A percentile compares a stretch with the other conserved stretches of the same genome.
These are phyloP conservation scores for Paramormyrops kingsleyae DNA, from an alignment of 2,113 vertebrate genomes.

Conservation along the genomic window DNA sequence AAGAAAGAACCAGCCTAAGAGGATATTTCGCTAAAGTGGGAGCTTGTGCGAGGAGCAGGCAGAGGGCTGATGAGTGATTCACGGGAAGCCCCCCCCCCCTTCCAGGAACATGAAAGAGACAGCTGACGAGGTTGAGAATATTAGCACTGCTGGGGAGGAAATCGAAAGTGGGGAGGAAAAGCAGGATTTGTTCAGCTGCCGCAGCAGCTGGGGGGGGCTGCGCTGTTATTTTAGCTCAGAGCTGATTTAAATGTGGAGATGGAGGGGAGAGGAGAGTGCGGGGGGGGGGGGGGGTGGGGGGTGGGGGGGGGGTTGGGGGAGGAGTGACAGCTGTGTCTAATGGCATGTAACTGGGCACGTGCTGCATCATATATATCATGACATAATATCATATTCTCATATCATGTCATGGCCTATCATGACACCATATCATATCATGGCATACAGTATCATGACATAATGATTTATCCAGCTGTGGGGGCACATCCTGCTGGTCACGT, in stretches of 20 bases:
- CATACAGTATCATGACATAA: neutral
- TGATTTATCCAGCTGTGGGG: neutral
- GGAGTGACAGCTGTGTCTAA: neutral
- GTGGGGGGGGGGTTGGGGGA: neutral
- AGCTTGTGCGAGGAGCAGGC: neutral
- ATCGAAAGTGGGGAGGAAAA: neutral
- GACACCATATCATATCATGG: neutral
- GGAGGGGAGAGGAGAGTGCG: neutral
- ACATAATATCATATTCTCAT: neutral
- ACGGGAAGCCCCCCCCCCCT: neutral
- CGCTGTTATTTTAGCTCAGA: neutral
- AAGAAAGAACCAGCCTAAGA: neutral
- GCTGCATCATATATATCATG: neutral
- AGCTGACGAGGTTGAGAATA: neutral
- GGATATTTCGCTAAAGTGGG: neutral
- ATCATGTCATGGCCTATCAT: neutral
- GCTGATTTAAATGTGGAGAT: neutral
- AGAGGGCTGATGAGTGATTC: neutral
- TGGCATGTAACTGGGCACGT: neutral
- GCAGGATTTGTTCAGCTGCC: neutral
- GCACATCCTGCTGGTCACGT: neutral
- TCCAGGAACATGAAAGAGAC: neutral
- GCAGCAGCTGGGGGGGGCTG: neutral
- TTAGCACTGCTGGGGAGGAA: neutral
- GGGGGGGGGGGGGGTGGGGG: neutral